These are phyloP conservation scores for Druon quercuslanigerum DNA, from an alignment of 1,140 invertebrate species.

Conservation along the genomic window DNA sequence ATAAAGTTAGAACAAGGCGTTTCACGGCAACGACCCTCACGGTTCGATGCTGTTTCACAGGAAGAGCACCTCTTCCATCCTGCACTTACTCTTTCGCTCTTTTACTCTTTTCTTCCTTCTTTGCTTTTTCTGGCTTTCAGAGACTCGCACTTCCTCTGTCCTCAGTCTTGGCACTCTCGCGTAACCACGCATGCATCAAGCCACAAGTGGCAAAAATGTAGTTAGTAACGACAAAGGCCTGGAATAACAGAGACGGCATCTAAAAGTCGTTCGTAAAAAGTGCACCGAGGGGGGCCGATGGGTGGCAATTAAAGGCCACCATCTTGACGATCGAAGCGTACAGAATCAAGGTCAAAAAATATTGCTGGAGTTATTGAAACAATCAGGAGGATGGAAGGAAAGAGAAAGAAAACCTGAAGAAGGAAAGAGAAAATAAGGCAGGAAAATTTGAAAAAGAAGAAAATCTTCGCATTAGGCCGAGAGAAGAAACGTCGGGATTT, in stretches of 20 bases:
- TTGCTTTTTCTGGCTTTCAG: constrained; percentile 21
- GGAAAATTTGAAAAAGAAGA: constrained; percentile 46
- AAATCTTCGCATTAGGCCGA: constrained; percentile 34
- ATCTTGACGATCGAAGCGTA: constrained; percentile 45
- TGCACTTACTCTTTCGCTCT: constrained; percentile 37
- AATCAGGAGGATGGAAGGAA: constrained; percentile 35
- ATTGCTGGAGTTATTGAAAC: constrained; percentile 61
- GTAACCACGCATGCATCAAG: constrained; percentile 22
- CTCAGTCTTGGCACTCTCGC: background rate
- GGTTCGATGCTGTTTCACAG: constrained; percentile 49
- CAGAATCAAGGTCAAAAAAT: constrained; percentile 38
- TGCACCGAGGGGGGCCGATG: constrained; percentile 25
- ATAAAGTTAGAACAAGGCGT: constrained; percentile 3
- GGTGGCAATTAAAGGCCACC: constrained; percentile 42
- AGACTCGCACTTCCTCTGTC: constrained; percentile 18
- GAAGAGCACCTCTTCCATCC: constrained; percentile 48
- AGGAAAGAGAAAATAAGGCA: constrained; percentile 42
- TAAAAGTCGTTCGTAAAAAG: background rate
- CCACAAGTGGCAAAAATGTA: constrained; percentile 18
- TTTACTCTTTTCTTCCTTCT: background rate
- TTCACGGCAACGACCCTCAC: constrained; percentile 44
- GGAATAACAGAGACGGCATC: constrained; percentile 8
- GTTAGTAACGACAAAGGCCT: constrained; percentile 28
- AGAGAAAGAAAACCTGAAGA: background rate
- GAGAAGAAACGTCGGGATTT: constrained; percentile 46